Conservation (phyloP, 1,140 invertebrate genomes). For the Drosophila prosaltans region DNA sequence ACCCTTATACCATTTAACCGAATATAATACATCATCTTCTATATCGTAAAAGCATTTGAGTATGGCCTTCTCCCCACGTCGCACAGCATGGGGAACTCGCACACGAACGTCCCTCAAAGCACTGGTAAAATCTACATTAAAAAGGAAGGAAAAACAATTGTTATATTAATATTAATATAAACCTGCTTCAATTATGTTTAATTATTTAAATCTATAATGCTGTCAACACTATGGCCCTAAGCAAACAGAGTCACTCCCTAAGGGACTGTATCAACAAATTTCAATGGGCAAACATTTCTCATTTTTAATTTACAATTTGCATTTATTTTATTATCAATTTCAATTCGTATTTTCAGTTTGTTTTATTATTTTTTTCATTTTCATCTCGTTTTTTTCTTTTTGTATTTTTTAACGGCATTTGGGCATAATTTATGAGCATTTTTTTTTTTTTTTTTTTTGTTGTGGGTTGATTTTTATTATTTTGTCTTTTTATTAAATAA, state of each 20-base stretch:
- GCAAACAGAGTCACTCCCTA: constrained; percentile 45
- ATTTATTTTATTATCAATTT: constrained; percentile 76
- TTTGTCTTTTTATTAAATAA: constrained; percentile 71
- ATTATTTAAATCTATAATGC: constrained; percentile 58
- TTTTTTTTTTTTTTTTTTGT: constrained; percentile 40
- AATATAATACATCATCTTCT: constrained; percentile 90
- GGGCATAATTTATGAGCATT: constrained; percentile 65
- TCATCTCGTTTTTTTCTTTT: constrained; percentile 10
- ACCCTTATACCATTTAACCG: constrained; percentile 93
- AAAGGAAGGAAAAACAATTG: constrained; percentile 30
- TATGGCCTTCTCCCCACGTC: constrained; percentile 86
- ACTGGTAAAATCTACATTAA: constrained; percentile 42
- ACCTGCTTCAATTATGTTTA: constrained; percentile 37
- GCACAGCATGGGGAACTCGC: constrained; percentile 87
- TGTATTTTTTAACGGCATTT: constrained; percentile 48
- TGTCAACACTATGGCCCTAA: constrained; percentile 53
- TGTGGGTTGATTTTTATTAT: constrained; percentile 44
- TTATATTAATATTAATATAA: constrained; percentile 27
- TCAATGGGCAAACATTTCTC: constrained; percentile 33
- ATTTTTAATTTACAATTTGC: constrained; percentile 67
- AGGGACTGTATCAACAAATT: constrained; percentile 38
- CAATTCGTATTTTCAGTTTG: constrained; percentile 20
- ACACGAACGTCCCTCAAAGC: constrained; percentile 86
- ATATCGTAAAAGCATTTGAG: constrained; percentile 91
- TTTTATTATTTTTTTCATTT: neutral